These are phyloP conservation scores for Myotis yumanensis DNA, from an alignment of 2,113 vertebrate species.

Conservation along the genomic window DNA sequence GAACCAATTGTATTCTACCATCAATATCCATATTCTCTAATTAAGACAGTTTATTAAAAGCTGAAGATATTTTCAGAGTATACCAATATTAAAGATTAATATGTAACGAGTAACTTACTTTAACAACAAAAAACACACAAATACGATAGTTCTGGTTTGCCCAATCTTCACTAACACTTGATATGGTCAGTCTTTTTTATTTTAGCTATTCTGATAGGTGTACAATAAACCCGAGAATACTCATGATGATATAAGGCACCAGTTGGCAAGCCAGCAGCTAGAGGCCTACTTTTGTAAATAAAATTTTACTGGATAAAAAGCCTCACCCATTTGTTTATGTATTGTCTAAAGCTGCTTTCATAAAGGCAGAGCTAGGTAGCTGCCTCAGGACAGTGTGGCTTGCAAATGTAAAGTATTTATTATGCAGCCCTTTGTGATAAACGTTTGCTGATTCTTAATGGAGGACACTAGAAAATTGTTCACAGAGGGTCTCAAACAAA, in stretches of 20 bases:
- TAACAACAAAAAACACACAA: not conserved
- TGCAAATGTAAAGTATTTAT: not conserved
- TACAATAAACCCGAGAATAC: not conserved
- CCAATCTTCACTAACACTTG: not conserved
- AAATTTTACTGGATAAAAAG: not conserved
- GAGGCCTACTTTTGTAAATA: not conserved
- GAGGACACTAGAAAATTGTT: not conserved
- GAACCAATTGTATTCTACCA: not conserved
- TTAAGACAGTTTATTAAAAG: not conserved
- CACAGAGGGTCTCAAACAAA: not conserved
- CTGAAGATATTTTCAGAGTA: not conserved
- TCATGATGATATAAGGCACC: not conserved
- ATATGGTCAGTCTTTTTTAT: not conserved
- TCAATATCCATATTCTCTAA: not conserved
- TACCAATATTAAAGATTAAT: conserved; percentile 14
- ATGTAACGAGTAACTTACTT: not conserved
- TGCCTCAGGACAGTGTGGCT: not conserved
- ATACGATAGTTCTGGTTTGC: not conserved
- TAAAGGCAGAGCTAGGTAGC: not conserved
- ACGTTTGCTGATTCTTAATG: not conserved
- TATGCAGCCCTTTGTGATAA: not conserved
- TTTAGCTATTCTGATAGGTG: not conserved
- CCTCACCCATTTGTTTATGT: not conserved
- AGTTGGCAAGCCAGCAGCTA: not conserved
- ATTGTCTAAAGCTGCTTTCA: not conserved